Base-by-base conservation (phyloP, 2,113 vertebrate genomes). In the Nanorana parkeri region DNA sequence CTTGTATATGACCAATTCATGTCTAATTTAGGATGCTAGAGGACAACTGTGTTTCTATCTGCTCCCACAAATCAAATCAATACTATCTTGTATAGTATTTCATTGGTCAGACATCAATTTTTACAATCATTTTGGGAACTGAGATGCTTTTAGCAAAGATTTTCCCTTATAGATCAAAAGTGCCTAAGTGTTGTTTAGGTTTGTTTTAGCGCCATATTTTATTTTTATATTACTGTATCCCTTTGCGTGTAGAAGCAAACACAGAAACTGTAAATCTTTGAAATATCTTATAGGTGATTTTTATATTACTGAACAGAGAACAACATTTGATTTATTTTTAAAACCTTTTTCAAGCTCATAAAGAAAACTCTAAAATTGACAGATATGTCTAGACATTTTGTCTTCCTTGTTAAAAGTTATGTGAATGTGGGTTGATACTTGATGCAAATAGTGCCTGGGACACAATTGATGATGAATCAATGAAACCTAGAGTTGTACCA, bases 111-210 rank as follows among this genome's bases (percentile, higher is more conserved):
- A 68, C 23, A 63, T 71, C 67, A 61, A 61, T 47, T 61, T 80
- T 80, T 61, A 71, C 67, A 47, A 56, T 66, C 63, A 63, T 58
- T 60, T 28, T 69, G 77, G 66, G 54, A 80, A 61, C 28, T 7
- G 17, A 69, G 17, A 58, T 32, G 77, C 77, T 80, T 68, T 71
- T 80, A 71, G 66, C 55, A 71, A 69, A 24, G 55, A 56, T 68
- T 67, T 78, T 55, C 15, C 66, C 47, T 68, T 60, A 61, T 21
- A 61, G 68, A 68, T 60, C 67, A 58, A 80, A 61, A 63, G 19
- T 78, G 61, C 54, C 26, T 66, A 78, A 66, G 76, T 80, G 55
- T 80, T 69, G 51, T 55, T 29, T 61, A 28, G 17, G 13, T 21
- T 19, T 58, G 32, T 63, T 69, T 24, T 71, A 63, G 67, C 20